Evolutionary conservation across 2,797 vertebrate species (phyloP).

Genomic region (Poeciliopsis infans): DNA sequence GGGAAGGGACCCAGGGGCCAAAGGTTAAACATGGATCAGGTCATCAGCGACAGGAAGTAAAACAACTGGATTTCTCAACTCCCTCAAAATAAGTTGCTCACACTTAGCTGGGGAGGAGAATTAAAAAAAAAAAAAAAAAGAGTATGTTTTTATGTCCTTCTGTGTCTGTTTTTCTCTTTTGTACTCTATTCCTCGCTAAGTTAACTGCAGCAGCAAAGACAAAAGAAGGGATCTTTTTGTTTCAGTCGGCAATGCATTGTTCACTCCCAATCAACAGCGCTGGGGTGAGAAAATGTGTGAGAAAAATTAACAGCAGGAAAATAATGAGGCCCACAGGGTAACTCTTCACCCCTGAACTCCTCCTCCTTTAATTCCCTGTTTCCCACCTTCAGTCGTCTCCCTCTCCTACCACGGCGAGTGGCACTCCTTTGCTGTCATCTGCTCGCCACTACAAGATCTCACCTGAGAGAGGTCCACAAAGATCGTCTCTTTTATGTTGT

Average conservation of each 20-base stretch:
- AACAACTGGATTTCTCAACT: slow-evolving; percentile 77
- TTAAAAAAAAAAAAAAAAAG: slow-evolving; percentile 4
- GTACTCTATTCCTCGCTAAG: slow-evolving; percentile 8
- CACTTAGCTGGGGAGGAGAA: slow-evolving; percentile 20
- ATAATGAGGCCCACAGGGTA: slow-evolving; percentile 88
- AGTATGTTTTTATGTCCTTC: slow-evolving; percentile 22
- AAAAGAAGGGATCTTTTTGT: slow-evolving; percentile 68
- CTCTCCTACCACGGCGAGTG: slow-evolving; percentile 63
- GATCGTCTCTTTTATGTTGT: slow-evolving; percentile 35
- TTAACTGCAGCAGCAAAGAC: slow-evolving; percentile 42
- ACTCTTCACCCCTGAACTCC: slow-evolving; percentile 80
- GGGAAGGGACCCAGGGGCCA: slow-evolving; percentile 72
- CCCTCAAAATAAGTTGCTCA: slow-evolving; percentile 46
- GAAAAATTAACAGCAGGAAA: slow-evolving; percentile 86
- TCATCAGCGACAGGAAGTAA: slow-evolving; percentile 82
- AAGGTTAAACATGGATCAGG: slow-evolving; percentile 80
- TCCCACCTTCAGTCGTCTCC: slow-evolving; percentile 78
- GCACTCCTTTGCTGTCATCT: slow-evolving; percentile 64
- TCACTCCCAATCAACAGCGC: slow-evolving; percentile 83
- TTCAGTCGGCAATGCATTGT: slow-evolving; percentile 71
- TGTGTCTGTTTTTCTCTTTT: slow-evolving; percentile 5
- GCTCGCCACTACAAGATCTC: slow-evolving; percentile 57
- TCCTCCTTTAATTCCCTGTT: slow-evolving; percentile 75
- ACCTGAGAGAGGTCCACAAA: slow-evolving; percentile 66
- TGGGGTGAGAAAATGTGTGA: slow-evolving; percentile 83